Conservation (phyloP, 2,113 vertebrate species). For the Myotis yumanensis region DNA sequence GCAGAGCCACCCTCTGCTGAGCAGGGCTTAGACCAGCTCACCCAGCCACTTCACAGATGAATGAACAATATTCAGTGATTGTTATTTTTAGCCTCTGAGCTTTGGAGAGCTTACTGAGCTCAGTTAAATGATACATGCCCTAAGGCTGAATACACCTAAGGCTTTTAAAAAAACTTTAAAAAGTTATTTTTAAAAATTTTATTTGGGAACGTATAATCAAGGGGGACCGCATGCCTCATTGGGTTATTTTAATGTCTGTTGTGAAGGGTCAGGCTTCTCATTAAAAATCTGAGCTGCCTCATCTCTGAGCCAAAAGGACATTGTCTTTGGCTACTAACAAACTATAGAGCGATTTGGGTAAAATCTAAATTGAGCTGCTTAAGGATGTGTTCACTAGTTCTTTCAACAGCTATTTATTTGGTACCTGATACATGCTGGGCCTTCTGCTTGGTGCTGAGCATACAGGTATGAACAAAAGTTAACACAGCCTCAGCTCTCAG, state of each 20-base stretch:
- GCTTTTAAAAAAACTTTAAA: not conserved
- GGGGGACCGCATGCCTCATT: not conserved
- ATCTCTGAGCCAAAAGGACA: not conserved
- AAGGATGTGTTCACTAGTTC: not conserved
- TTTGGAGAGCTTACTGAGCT: not conserved
- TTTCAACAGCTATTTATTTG: not conserved
- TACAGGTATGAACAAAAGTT: not conserved
- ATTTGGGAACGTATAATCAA: not conserved
- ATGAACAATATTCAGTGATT: not conserved
- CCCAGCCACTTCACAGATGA: not conserved
- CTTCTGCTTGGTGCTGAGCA: not conserved
- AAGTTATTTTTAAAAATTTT: not conserved
- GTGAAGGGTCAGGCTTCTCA: not conserved
- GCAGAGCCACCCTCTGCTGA: not conserved
- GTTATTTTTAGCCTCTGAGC: not conserved
- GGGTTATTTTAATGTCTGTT: constrained; percentile 16
- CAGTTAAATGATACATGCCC: not conserved
- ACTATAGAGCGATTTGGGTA: not conserved
- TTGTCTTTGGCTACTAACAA: not conserved
- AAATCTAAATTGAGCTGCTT: not conserved
- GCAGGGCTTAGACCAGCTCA: not conserved
- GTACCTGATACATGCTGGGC: not conserved
- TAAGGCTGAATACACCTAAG: not conserved
- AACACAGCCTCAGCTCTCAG: rapidly evolving
- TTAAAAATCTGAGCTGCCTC: not conserved